phyloP scores from a whole-genome alignment of 2,888 invertebrate genomes.

The Synergus umbraculus region DNA sequence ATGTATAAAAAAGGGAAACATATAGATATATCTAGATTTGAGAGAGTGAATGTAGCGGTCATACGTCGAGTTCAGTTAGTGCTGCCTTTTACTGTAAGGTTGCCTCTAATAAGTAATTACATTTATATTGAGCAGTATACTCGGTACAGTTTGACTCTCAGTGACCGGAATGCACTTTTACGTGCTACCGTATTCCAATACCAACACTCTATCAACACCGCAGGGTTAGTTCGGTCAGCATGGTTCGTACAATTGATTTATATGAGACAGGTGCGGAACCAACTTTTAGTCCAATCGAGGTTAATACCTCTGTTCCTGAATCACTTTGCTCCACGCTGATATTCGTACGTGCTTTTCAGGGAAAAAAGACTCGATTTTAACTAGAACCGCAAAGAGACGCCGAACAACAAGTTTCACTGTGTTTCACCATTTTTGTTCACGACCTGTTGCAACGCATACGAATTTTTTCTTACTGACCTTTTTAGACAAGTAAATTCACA shows the following conservation, averaged over 20 bases:
- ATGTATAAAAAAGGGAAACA: constrained; percentile 14
- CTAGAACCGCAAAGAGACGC: constrained; percentile 46
- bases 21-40: constrained; percentile 21
- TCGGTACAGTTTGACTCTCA: constrained; percentile 44
- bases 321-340: constrained; percentile 48
- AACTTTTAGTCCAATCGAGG: constrained; percentile 57
- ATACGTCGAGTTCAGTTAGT: constrained; percentile 25
- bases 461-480: constrained; percentile 32
- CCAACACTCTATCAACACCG: background rate
- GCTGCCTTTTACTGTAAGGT: constrained; percentile 43
- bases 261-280: constrained; percentile 59
- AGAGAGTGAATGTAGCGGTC: constrained; percentile 44
- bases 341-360: background rate
- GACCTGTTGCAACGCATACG: constrained; percentile 13
- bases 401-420: constrained; percentile 56
- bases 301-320: constrained; percentile 57
- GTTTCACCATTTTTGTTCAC: constrained; percentile 55
- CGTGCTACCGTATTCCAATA: constrained; percentile 26
- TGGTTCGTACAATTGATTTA: constrained; percentile 61
- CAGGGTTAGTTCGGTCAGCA: constrained; percentile 7
- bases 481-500: constrained; percentile 14
- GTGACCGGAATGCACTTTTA: constrained; percentile 55
- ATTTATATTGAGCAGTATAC: constrained; percentile 57
- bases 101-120: constrained; percentile 61
- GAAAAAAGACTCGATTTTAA: constrained; percentile 6